A percentile compares a stretch with the other conserved stretches of the same genome.
Conservation (phyloP, 2,113 vertebrate species). For the Anoura caudifer region DNA sequence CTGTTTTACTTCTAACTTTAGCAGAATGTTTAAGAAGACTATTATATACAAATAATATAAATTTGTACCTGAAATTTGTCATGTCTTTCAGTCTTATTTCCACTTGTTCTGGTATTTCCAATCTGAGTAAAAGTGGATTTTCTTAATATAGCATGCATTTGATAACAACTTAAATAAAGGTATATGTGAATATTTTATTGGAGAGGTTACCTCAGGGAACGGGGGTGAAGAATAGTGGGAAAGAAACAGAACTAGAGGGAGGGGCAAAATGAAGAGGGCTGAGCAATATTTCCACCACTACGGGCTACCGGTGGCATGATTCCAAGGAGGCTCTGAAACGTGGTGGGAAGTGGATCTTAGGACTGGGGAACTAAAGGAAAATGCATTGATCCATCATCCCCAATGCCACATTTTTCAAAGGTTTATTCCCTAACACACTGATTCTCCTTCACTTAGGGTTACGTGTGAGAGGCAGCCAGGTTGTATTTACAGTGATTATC, state of each 20-base stretch:
- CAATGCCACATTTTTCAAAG: background rate
- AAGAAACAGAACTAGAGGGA: background rate
- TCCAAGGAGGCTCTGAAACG: background rate
- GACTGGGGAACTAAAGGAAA: background rate
- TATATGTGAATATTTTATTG: background rate
- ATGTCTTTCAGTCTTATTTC: background rate
- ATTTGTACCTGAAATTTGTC: background rate
- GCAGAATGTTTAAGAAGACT: background rate
- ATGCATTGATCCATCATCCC: background rate
- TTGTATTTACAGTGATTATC: background rate
- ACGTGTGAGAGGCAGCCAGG: rapidly evolving
- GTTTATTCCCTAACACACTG: background rate
- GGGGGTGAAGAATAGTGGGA: background rate
- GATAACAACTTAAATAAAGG: background rate
- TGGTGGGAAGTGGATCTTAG: background rate
- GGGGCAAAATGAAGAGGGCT: background rate
- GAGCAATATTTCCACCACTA: background rate
- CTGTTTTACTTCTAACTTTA: background rate
- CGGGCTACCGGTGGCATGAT: background rate
- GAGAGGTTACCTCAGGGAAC: background rate
- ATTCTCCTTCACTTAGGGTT: background rate
- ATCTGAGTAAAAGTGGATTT: background rate
- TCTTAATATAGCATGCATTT: background rate
- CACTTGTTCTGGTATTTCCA: background rate
- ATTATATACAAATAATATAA: background rate